These are phyloP conservation scores for Aleadryas rufinucha DNA, from an alignment of 2,113 vertebrate genomes.

Conservation along the genomic window DNA sequence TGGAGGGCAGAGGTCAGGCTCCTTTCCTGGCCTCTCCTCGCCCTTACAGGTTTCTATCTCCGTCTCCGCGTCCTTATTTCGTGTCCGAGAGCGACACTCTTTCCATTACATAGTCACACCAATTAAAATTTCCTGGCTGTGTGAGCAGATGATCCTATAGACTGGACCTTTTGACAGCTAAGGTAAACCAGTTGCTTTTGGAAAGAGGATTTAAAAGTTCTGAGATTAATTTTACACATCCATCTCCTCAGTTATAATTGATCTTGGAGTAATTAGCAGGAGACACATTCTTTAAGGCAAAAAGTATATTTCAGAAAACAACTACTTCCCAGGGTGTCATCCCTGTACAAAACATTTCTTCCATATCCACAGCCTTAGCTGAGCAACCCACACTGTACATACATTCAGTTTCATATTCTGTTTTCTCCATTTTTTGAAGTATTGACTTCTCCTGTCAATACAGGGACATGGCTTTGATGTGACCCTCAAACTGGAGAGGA, in stretches of 20 bases:
- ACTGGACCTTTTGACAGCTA: neutral
- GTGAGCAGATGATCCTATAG: neutral
- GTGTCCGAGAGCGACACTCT: no score
- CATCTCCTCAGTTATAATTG: neutral
- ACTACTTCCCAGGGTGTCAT: neutral
- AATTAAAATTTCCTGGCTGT: neutral
- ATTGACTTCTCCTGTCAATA: neutral
- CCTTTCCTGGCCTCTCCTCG: no score
- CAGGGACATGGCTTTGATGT: neutral
- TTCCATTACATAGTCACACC: neutral
- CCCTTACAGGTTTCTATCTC: no score
- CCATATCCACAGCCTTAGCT: neutral
- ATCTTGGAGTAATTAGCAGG: neutral
- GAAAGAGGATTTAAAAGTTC: neutral
- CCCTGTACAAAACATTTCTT: neutral
- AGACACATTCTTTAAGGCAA: neutral
- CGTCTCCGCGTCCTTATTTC: no score
- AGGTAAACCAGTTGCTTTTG: neutral
- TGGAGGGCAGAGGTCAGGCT: no score
- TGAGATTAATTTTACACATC: neutral
- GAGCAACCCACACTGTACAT: neutral
- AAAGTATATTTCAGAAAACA: neutral
- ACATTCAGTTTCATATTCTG: neutral
- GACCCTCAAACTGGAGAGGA: neutral
- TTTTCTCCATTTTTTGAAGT: neutral